phyloP scores from a whole-genome alignment of 2,888 invertebrate genomes.

The Polydesmus complanatus region DNA sequence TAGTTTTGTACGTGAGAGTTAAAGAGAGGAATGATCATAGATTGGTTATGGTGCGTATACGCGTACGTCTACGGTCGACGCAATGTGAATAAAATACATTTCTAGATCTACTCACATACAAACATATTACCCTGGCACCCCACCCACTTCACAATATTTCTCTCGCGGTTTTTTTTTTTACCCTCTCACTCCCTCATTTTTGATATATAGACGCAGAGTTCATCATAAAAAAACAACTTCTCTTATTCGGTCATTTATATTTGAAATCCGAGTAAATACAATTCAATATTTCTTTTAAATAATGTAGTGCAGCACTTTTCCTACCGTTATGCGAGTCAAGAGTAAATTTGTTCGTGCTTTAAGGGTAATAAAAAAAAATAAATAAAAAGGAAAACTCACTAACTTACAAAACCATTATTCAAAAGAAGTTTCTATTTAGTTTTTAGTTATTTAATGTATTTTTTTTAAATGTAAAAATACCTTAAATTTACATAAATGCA shows the following conservation, averaged over 20 bases:
- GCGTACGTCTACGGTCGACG: neutral
- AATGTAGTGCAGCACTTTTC: no score
- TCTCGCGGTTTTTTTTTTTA: neutral
- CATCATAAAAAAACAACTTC: neutral
- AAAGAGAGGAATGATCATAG: neutral
- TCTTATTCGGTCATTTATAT: neutral
- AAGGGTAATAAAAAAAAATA: no score
- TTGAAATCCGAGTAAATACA: neutral
- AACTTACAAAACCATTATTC: no score
- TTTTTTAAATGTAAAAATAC: no score
- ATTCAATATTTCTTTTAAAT: neutral
- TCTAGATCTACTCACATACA: neutral
- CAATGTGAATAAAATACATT: neutral
- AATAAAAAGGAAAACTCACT: no score
- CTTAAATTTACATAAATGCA: no score
- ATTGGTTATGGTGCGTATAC: neutral
- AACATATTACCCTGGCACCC: neutral
- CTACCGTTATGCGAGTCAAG: no score
- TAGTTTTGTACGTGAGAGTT: neutral
- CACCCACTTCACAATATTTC: neutral
- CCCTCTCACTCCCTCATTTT: neutral
- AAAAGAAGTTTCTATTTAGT: no score
- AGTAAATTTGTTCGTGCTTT: no score
- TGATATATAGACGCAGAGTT: neutral
- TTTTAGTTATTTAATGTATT: no score